Evolutionary conservation across 2,113 vertebrate species (phyloP), one percentile per base, ranked within the genome.

Genomic region (Nansenia antarctica): DNA sequence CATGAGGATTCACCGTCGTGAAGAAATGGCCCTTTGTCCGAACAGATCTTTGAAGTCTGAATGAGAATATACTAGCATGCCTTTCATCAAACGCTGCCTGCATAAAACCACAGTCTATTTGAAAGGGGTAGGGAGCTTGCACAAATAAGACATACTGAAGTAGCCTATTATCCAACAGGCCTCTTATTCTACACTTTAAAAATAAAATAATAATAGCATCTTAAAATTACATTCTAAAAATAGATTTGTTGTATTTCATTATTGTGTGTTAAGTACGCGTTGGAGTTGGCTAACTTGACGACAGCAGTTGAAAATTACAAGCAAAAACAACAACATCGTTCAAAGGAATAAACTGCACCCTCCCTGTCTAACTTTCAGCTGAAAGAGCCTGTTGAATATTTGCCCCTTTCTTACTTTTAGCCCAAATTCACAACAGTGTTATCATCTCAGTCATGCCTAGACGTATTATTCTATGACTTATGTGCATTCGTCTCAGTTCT

Each of bases 1-100:
- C 98, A 93, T 99, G 97, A 99, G 97, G 96, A 98, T 98, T 94
- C 96, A 96, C 95, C 94, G 95, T 95, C 92, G 94, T 93, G 95
- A 94, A 96, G 93, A 96, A 98, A 95, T 94, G 92, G 91, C 89
- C 94, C 95, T 96, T 99, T 99, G 96, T 98, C 87, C 72, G 49
- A 85, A 91, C 86, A 73, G 82, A 88, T 87, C 96, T 98, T 99
- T 99, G 98, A 99, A 96, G 98, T 98, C 91, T 92, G 93, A 91
- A 93, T 92, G 91, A 88, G 90, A 92, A 95, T 94, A 95, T 92
- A 93, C 92, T 89, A 86, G 90, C n/a, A n/a, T n/a, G n/a, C 88
- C 91, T 89, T 96, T 97, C 94, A 96, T 93, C 93, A 95, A 89
- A 87, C 86, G 90, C 86, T 92, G 89, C 90, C 93, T 89, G 91